phyloP scores from a whole-genome alignment of 2,888 invertebrate species.

The Drosophila cyrtoloma region DNA sequence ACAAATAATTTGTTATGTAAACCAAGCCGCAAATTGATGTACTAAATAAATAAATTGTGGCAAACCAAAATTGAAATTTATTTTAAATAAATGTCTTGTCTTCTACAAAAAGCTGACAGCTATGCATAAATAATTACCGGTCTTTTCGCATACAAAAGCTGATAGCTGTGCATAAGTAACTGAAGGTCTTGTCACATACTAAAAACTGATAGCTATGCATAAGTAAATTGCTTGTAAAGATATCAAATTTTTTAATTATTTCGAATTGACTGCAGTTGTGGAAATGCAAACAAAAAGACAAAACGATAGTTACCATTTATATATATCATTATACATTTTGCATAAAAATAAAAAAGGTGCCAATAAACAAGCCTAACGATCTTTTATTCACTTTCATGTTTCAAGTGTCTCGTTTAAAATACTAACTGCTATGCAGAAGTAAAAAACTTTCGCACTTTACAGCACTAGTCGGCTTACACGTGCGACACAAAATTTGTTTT shows the following conservation, averaged over 20 bases:
- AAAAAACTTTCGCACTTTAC: not conserved
- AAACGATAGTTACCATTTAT: not conserved
- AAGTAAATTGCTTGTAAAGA: not conserved
- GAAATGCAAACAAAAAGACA: not conserved
- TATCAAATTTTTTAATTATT: not conserved
- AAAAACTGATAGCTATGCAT: not conserved
- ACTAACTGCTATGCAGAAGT: slow-evolving; percentile 26
- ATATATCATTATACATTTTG: not conserved
- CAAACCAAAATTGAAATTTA: not conserved
- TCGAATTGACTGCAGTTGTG: not conserved
- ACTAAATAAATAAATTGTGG: slow-evolving; percentile 19
- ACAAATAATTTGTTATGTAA: slow-evolving; percentile 41
- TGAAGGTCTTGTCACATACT: not conserved
- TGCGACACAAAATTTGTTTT: slow-evolving; percentile 48
- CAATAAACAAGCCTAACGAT: not conserved
- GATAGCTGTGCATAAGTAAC: not conserved
- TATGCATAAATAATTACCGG: not conserved
- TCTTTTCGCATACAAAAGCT: not conserved
- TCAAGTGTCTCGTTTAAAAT: slow-evolving; percentile 3
- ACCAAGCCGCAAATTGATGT: slow-evolving; percentile 6
- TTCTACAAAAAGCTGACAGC: not conserved
- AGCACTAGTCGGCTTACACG: slow-evolving; percentile 49
- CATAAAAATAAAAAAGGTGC: not conserved
- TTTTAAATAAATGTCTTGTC: not conserved
- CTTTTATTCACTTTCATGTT: not conserved